These are phyloP conservation scores for Ormia ochracea DNA, from an alignment of 2,888 invertebrate genomes.

Conservation along the genomic window DNA sequence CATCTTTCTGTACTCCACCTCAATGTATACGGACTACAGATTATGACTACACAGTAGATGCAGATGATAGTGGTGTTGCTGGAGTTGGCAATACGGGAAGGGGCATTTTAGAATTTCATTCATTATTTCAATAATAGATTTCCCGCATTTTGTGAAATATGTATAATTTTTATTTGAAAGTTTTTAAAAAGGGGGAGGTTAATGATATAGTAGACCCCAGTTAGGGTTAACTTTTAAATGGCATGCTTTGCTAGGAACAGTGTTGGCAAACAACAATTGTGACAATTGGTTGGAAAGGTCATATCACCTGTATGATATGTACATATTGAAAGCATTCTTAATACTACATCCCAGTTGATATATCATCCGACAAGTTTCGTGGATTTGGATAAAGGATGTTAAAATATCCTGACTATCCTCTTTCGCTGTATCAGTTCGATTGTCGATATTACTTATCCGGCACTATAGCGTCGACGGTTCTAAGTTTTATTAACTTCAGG, in stretches of 20 bases:
- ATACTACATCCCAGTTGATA: no score
- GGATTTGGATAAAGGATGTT: no score
- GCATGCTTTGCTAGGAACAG: slow-evolving; percentile 18
- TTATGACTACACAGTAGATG: slow-evolving; percentile 60
- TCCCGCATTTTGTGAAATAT: slow-evolving; percentile 61
- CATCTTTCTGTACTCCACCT: slow-evolving; percentile 31
- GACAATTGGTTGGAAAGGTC: background rate
- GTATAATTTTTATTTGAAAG: slow-evolving; percentile 30
- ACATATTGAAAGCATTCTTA: no score
- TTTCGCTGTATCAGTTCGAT: no score
- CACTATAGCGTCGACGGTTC: no score
- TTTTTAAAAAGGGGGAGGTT: slow-evolving; percentile 47
- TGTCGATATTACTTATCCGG: no score
- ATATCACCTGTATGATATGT: no score
- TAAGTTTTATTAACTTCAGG: no score
- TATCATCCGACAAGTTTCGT: no score
- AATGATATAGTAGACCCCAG: slow-evolving; percentile 59
- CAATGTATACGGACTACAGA: slow-evolving; percentile 36
- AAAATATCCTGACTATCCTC: no score
- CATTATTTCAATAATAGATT: slow-evolving; percentile 75
- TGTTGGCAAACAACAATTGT: slow-evolving; percentile 19
- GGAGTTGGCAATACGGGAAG: slow-evolving; percentile 57
- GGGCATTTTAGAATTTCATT: slow-evolving; percentile 73
- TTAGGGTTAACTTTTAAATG: slow-evolving; percentile 60
- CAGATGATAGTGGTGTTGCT: slow-evolving; percentile 54